Conservation (phyloP, 2,797 vertebrate species). For the Rhinophrynus dorsalis region DNA sequence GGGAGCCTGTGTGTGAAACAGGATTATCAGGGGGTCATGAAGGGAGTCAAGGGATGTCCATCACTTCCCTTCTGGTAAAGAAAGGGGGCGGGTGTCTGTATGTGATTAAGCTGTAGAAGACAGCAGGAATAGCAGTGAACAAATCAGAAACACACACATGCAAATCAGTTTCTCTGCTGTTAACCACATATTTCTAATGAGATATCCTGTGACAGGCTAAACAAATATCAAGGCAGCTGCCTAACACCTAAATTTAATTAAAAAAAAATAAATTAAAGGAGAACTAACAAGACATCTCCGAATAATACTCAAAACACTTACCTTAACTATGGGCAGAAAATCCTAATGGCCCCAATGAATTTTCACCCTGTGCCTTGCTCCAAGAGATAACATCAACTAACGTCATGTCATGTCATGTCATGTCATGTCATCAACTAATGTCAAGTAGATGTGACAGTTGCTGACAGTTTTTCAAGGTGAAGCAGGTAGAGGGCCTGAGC, state of each 20-base stretch:
- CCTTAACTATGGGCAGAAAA: no score
- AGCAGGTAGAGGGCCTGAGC: no score
- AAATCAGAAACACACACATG: conserved; percentile 80
- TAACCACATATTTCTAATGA: conserved; percentile 73
- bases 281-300: no score
- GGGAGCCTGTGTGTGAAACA: conserved; percentile 97
- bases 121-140: conserved; percentile 71
- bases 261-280: no score
- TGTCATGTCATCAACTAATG: no score
- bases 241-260: conserved; percentile 60
- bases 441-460: no score
- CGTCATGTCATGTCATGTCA: no score
- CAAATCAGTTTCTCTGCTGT: conserved; percentile 74
- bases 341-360: no score
- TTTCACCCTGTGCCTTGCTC: no score
- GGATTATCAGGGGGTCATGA: conserved; percentile 98
- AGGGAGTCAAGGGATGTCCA: conserved; percentile 93
- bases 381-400: no score
- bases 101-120: conserved; percentile 94
- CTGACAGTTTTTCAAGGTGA: no score
- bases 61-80: conserved; percentile 88
- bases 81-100: conserved; percentile 81
- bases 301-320: no score
- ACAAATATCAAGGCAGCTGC: conserved; percentile 69
- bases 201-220: conserved; percentile 64